Base-by-base conservation (phyloP, 2,888 invertebrate genomes). In the Andricus curvator region DNA sequence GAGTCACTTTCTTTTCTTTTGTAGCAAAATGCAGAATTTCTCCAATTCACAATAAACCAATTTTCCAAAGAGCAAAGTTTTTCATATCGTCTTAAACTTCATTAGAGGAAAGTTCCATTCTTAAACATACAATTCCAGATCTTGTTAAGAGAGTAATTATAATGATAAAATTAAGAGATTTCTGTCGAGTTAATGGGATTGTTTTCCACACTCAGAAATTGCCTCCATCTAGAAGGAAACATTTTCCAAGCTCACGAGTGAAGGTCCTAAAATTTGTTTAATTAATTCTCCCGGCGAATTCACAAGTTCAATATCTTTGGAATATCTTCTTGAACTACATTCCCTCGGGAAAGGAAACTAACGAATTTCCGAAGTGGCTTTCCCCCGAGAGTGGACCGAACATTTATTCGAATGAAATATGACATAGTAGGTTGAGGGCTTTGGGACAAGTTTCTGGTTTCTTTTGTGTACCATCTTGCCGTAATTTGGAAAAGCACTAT, bases 121-220 rank as follows among this genome's bases (percentile, higher is more conserved):
- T 25, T 25, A 25, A 62, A 62, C n/a, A 66, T 8, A 65, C 25
- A 20, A 33, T 65, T 65, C 37, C 11, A 66, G 17, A 33, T 37
- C 17, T 62, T 77, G 68, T n/a, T 25, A 62, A 80, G 78, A 68
- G 83, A 81, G 83, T 79, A 84, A 84, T 84, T 84, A 80, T 82
- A 85, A 85, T 79, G 85, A 85, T 84, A 84, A 86, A 86, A 86
- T 88, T 86, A 87, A 86, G 86, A 84, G 85, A 85, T 84, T 81
- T 82, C 81, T 77, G 66, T 33, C 33, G 66, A 66, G 37, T 66
- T 66, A 65, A 41, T 66, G 20, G 37, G 20, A 66, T 41, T 66
- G 66, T 41, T 66, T 37, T 33, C 66, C 66, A 22, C n/a, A 33
- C n/a, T 66, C 37, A 41, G 37, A 41, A 66, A 66, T 62, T 25